These are phyloP conservation scores for Prionace glauca DNA, from an alignment of 2,797 vertebrate species.

Conservation along the genomic window DNA sequence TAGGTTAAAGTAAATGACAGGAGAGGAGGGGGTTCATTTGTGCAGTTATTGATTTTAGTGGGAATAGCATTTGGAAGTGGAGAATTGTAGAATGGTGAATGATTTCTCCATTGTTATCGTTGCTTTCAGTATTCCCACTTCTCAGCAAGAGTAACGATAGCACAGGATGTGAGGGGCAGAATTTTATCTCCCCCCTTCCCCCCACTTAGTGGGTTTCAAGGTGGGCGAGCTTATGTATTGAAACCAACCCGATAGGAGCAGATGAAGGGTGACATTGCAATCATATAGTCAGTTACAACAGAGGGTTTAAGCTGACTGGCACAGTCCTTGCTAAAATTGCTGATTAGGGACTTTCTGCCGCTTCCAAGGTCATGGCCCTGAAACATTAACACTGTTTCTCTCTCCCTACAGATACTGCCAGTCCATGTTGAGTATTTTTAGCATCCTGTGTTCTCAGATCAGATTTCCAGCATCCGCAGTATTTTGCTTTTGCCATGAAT, in stretches of 20 bases:
- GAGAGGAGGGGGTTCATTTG: neutral
- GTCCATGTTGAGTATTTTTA: neutral
- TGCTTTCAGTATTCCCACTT: neutral
- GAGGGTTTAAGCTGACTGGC: neutral
- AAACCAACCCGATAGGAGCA: neutral
- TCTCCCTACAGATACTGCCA: neutral
- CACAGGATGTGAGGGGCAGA: neutral
- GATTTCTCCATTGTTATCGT: neutral
- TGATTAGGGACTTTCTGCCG: neutral
- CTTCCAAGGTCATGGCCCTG: neutral
- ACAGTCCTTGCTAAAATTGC: neutral
- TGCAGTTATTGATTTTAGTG: neutral
- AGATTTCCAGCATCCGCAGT: neutral
- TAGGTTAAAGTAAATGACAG: neutral
- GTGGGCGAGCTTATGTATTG: neutral
- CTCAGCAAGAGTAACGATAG: neutral
- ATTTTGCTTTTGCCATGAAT: neutral
- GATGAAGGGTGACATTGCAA: neutral
- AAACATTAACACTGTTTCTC: neutral
- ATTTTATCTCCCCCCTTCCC: no score
- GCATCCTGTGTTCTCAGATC: neutral
- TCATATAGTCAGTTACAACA: neutral
- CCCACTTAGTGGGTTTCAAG: no score
- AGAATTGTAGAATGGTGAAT: neutral
- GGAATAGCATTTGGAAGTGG: neutral